phyloP scores from a whole-genome alignment of 2,888 invertebrate species.

The Dynastes tityus region DNA sequence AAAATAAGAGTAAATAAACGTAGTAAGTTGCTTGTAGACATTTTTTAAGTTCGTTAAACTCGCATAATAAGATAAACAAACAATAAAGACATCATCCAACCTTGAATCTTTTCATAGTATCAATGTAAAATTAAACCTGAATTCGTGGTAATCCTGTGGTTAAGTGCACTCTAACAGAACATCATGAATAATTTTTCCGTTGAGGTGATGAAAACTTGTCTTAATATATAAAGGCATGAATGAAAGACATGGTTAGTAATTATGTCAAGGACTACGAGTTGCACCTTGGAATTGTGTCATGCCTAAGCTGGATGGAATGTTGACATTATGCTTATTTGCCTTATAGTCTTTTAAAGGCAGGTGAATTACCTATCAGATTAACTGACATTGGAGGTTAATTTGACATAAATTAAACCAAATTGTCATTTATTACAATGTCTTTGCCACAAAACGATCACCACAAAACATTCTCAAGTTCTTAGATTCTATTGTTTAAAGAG shows the following conservation, averaged over 20 bases:
- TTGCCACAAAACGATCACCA: too few relatives aligned
- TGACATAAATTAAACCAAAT: too few relatives aligned
- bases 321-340: neutral
- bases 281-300: constrained; percentile 16
- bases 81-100: constrained; percentile 3
- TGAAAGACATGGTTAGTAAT: constrained; percentile 39
- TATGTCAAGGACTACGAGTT: constrained; percentile 40
- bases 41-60: constrained; percentile 15
- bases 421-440: too few relatives aligned
- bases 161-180: constrained; percentile 45
- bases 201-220: constrained; percentile 18
- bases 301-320: neutral
- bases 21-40: neutral
- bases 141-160: constrained; percentile 29
- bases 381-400: neutral
- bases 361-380: neutral
- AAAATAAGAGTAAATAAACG: neutral
- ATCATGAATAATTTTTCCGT: constrained; percentile 23
- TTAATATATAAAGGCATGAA: constrained; percentile 1
- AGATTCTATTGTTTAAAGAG: too few relatives aligned
- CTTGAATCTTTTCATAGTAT: constrained; percentile 8
- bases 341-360: neutral
- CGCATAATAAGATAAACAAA: constrained; percentile 1
- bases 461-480: too few relatives aligned
- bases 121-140: constrained; percentile 20